These are phyloP conservation scores for Hylyphantes graminicola DNA, from an alignment of 1,140 invertebrate genomes.

Conservation along the genomic window DNA sequence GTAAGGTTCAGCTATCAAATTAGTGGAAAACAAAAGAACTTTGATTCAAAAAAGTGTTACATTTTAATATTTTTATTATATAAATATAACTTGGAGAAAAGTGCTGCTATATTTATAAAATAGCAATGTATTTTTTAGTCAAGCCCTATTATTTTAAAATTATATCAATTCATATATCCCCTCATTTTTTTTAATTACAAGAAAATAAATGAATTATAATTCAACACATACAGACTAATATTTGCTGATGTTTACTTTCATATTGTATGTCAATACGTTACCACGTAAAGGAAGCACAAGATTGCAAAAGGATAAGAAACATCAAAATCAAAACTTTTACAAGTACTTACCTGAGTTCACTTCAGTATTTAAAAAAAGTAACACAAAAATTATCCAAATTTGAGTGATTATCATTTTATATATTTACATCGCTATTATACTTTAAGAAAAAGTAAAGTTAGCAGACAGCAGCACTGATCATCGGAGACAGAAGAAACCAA, in stretches of 20 bases:
- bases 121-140: no score
- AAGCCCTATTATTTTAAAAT: background rate
- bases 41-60: no score
- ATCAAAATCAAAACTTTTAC: background rate
- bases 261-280: background rate
- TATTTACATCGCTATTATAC: background rate
- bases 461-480: no score
- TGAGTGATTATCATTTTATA: constrained; percentile 1
- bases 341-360: constrained; percentile 20
- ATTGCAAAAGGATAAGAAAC: background rate
- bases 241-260: background rate
- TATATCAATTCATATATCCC: background rate
- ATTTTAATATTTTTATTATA: no score
- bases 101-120: no score
- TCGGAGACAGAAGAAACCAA: no score
- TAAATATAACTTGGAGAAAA: no score
- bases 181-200: background rate
- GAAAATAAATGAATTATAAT: background rate
- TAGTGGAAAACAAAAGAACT: no score
- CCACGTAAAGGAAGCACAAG: background rate
- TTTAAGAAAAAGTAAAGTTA: no score
- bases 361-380: background rate
- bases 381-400: constrained; percentile 13
- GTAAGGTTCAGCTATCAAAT: no score
- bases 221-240: background rate